phyloP scores from a whole-genome alignment of 2,888 invertebrate species.

The Schrankia costaestrigalis region DNA sequence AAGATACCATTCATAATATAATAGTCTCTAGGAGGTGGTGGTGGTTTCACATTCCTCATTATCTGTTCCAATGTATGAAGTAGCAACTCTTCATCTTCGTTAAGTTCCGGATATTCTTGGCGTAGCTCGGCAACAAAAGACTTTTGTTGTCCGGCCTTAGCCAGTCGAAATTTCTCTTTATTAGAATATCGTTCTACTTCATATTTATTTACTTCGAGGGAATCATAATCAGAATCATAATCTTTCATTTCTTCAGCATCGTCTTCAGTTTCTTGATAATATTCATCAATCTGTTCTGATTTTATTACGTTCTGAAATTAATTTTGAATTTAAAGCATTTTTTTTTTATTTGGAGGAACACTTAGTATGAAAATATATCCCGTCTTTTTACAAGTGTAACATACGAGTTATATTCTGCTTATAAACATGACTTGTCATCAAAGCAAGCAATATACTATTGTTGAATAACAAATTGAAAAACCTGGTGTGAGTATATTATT shows the following conservation, averaged over 20 bases:
- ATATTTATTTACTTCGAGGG: not conserved
- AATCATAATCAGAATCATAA: not conserved
- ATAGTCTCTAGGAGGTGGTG: conserved; percentile 46
- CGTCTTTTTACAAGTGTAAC: too few relatives aligned
- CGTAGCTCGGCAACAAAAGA: conserved; percentile 55
- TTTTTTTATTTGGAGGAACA: not conserved
- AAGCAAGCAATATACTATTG: too few relatives aligned
- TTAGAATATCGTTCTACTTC: not conserved
- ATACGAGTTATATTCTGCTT: too few relatives aligned
- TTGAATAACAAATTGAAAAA: too few relatives aligned
- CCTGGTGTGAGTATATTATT: too few relatives aligned
- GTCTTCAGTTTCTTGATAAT: not conserved
- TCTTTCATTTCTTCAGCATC: not conserved
- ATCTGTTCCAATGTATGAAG: conserved; percentile 48
- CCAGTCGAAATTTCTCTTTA: not conserved
- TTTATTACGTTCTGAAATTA: not conserved
- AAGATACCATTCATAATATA: conserved; percentile 42
- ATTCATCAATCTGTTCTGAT: not conserved
- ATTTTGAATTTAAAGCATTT: not conserved
- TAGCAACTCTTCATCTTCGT: conserved; percentile 39
- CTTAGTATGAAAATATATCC: too few relatives aligned
- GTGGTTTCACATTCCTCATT: conserved; percentile 52
- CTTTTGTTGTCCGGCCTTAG: not conserved
- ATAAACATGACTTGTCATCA: too few relatives aligned
- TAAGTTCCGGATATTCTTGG: conserved; percentile 46